Evolutionary conservation across 2,888 invertebrate species (phyloP), one percentile per base, ranked within the genome.

Genomic region (Phoenoteleia sp.): DNA sequence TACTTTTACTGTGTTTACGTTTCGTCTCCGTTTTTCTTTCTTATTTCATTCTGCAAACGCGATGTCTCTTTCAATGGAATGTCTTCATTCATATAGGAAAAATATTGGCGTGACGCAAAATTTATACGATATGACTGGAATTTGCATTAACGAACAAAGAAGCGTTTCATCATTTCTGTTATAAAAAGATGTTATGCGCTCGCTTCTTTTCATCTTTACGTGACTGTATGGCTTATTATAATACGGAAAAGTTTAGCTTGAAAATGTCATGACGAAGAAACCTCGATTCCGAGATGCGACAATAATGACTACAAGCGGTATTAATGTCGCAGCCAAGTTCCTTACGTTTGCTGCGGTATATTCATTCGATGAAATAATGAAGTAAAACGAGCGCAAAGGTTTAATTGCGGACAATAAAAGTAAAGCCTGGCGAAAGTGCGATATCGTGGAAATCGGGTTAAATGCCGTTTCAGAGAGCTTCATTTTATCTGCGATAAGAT

Each of bases 381-480:
- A 88, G 84, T 85, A 84, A 86, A 87, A 87, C 80, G 81, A 74
- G 72, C 81, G 79, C 76, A 56, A 62, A 79, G 64, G 85, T 85
- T 90, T 88, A 87, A 87, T 86, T 86, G 83, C 80, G 81, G 74
- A 81, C 74, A 81, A 81, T 85, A 75, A 77, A 85, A 69, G 76
- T 76, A 62, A 29, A 47, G 52, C 58, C 45, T 15, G 27, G 80
- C 27, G 75, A 74, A 80, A 75, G 79, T 49, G 29, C 49, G 64
- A 58, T 74, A 79, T 71, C 81, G 39, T 47, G 67, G 56, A 77
- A 81, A 81, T 81, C 81, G 47, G 79, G 33, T 74, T 62, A 74
- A 71, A 84, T 29, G 25, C 54, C 60, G 23, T 76, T 80, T 76
- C 54, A 56, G 64, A 6, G 74, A n/a, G 74, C 19, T 39, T 66